Percentiles rank a stretch among this genome's conserved stretches.
Evolutionary conservation across 2,888 invertebrate species (phyloP).

Genomic region (Drosophila fulvimacula): DNA sequence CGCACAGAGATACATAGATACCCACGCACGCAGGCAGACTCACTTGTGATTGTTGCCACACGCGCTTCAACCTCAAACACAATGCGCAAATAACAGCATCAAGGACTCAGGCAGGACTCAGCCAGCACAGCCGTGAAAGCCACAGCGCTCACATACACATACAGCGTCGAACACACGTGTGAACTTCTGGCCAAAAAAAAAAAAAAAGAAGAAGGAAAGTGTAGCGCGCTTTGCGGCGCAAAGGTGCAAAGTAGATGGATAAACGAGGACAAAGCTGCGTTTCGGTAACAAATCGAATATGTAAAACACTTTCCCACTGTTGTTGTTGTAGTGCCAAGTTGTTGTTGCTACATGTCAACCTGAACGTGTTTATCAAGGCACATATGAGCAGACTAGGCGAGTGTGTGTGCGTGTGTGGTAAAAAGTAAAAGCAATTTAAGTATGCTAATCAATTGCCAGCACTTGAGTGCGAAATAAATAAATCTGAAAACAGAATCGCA

Average conservation of each 20-base stretch:
- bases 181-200: constrained; percentile 33
- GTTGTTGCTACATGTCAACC: constrained; percentile 34
- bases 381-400: constrained; percentile 6
- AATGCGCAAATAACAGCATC: constrained; percentile 46
- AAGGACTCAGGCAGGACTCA: constrained; percentile 34
- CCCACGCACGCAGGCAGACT: constrained; percentile 9
- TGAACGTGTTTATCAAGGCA: constrained; percentile 49
- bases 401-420: constrained; percentile 3
- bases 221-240: constrained; percentile 47
- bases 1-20: background rate
- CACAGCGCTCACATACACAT: constrained; percentile 28
- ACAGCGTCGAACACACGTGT: constrained; percentile 10
- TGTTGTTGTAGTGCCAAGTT: constrained; percentile 7
- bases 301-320: constrained; percentile 34
- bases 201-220: too few species aligned
- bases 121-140: constrained; percentile 60
- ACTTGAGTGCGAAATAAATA: constrained; percentile 59
- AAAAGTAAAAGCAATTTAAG: constrained; percentile 51
- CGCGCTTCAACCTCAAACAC: constrained; percentile 54
- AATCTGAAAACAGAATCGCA: constrained; percentile 45
- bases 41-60: constrained; percentile 62
- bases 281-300: constrained; percentile 46
- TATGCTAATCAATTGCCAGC: constrained; percentile 67
- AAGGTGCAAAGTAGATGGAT: constrained; percentile 74
- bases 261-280: constrained; percentile 63